Conservation (phyloP, 2,113 vertebrate species). For the Psettodes erumei region DNA sequence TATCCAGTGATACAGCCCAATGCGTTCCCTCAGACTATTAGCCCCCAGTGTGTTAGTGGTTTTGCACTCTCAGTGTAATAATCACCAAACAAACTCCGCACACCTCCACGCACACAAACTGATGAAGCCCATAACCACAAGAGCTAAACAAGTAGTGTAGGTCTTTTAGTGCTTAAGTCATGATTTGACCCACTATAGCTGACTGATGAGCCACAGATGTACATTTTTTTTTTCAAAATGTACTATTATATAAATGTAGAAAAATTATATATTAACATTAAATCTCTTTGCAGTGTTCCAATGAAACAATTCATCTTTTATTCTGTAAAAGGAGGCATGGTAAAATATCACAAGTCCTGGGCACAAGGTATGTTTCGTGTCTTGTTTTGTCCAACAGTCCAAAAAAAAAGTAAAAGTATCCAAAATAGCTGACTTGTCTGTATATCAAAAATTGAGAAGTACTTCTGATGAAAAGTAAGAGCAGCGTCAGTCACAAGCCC, state of each 20-base stretch:
- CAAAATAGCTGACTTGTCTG: background rate
- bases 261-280: background rate
- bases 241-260: background rate
- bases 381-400: background rate
- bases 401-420: too few species aligned
- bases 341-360: background rate
- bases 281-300: background rate
- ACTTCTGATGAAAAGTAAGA: background rate
- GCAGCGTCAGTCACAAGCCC: background rate
- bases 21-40: constrained; percentile 50
- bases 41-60: constrained; percentile 40
- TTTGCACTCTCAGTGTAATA: constrained; percentile 44
- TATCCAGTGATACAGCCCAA: constrained; percentile 49
- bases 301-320: background rate
- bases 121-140: background rate
- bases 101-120: constrained; percentile 7
- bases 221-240: background rate
- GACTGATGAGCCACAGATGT: background rate
- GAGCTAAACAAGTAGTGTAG: constrained; percentile 3
- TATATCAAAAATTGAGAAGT: background rate
- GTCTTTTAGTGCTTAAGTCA: background rate
- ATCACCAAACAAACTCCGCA: constrained; percentile 21
- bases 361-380: background rate
- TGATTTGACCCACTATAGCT: background rate
- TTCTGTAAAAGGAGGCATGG: background rate